phyloP scores from a whole-genome alignment of 2,797 vertebrate genomes.

The Ceryle rudis region DNA sequence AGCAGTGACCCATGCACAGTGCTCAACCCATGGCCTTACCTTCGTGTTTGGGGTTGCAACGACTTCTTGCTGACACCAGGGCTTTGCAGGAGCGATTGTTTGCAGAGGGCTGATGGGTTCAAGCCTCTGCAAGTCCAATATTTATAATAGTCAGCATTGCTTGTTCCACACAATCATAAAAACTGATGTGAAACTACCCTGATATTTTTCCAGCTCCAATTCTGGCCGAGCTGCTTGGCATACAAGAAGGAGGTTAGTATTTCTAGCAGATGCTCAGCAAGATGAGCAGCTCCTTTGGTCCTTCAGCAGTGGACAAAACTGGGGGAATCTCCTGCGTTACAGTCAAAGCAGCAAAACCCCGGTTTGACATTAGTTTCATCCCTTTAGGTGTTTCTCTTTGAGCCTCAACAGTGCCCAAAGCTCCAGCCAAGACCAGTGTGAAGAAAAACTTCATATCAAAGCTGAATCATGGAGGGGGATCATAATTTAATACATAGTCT shows the following conservation, averaged over 20 bases:
- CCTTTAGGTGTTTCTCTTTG: neutral
- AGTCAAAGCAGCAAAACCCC: neutral
- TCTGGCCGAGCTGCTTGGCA: neutral
- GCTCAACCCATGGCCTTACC: slow-evolving; percentile 13
- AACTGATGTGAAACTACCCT: neutral
- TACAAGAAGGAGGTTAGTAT: neutral
- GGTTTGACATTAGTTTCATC: neutral
- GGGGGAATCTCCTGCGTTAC: neutral
- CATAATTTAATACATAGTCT: neutral
- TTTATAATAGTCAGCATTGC: slow-evolving; percentile 46
- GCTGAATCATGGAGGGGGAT: neutral
- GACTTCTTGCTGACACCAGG: slow-evolving; percentile 29
- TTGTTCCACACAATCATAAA: neutral
- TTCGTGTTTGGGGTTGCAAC: slow-evolving; percentile 10
- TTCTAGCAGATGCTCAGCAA: neutral
- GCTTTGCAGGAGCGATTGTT: slow-evolving; percentile 1
- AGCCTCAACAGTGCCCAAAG: neutral
- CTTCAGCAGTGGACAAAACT: neutral
- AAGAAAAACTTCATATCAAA: neutral
- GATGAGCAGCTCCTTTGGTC: neutral
- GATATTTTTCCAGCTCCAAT: neutral
- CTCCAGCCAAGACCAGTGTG: neutral
- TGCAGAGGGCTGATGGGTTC: slow-evolving; percentile 53
- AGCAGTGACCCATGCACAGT: accelerated
- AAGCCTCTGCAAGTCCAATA: slow-evolving; percentile 78